phyloP scores from a whole-genome alignment of 53 echinoderm and acorn worm genomes.

The Hippasteria phrygiana region DNA sequence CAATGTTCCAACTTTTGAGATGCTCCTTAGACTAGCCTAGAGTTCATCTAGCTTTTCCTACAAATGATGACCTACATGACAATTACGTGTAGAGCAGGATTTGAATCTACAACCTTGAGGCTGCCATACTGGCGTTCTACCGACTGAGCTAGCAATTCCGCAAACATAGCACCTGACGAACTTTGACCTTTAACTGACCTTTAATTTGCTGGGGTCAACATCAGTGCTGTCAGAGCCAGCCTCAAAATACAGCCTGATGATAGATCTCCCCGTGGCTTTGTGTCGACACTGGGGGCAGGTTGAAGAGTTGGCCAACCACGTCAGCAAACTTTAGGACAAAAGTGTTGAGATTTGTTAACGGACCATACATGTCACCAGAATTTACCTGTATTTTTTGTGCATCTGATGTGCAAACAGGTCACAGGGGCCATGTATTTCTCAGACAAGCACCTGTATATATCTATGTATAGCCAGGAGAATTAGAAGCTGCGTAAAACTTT shows the following conservation, averaged over 20 bases:
- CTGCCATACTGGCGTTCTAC: background rate
- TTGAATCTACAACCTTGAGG: background rate
- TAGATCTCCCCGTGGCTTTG: slow-evolving; percentile 51
- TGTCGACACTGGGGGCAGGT: slow-evolving; percentile 94
- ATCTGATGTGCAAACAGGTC: no score
- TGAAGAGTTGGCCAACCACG: slow-evolving; percentile 76
- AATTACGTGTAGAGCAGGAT: no score
- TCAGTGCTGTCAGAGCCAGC: slow-evolving; percentile 59
- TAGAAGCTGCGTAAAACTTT: no score
- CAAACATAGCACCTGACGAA: background rate
- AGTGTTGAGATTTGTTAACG: background rate
- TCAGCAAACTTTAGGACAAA: slow-evolving; percentile 59
- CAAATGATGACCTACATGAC: no score
- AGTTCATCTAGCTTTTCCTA: no score
- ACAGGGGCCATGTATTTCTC: no score
- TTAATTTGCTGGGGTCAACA: slow-evolving; percentile 84
- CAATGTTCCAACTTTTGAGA: no score
- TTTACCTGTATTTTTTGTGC: background rate
- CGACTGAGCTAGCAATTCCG: no score
- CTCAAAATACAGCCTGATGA: slow-evolving; percentile 87
- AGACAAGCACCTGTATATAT: no score
- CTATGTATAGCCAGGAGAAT: no score
- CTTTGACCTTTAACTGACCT: slow-evolving; percentile 60
- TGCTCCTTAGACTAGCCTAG: no score
- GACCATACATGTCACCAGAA: background rate